These are phyloP conservation scores for Anser cygnoides DNA, from an alignment of 2,113 vertebrate genomes.

Conservation along the genomic window DNA sequence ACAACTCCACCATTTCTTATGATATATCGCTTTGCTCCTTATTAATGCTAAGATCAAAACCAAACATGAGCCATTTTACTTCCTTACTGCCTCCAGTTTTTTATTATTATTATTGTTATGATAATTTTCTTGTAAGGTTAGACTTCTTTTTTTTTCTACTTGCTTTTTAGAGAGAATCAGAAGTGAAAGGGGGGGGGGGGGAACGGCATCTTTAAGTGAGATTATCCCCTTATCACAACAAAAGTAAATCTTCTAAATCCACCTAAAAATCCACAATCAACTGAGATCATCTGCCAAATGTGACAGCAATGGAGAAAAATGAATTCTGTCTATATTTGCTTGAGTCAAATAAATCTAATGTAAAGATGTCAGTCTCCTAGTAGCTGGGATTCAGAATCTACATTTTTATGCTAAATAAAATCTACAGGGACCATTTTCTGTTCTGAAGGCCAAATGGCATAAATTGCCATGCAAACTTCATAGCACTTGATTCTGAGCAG, in stretches of 20 bases:
- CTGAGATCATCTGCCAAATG: neutral
- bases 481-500: neutral
- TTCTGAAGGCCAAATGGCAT: neutral
- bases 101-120: neutral
- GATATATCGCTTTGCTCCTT: neutral
- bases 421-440: neutral
- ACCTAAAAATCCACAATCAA: neutral
- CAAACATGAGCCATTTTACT: neutral
- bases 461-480: neutral
- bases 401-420: neutral
- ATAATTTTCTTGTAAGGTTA: neutral
- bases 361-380: neutral
- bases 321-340: neutral
- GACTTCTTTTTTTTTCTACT: neutral
- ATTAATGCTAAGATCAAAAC: neutral
- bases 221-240: neutral
- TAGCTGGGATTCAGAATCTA: neutral
- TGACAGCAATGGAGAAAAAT: neutral
- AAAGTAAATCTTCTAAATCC: conserved; percentile 12
- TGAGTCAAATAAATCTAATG: neutral
- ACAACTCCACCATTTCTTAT: neutral
- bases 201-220: neutral
- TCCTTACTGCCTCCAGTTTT: neutral
- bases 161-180: neutral
- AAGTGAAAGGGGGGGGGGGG: neutral